phyloP scores from a whole-genome alignment of 2,797 vertebrate species.

The Hylomyscus alleni region DNA sequence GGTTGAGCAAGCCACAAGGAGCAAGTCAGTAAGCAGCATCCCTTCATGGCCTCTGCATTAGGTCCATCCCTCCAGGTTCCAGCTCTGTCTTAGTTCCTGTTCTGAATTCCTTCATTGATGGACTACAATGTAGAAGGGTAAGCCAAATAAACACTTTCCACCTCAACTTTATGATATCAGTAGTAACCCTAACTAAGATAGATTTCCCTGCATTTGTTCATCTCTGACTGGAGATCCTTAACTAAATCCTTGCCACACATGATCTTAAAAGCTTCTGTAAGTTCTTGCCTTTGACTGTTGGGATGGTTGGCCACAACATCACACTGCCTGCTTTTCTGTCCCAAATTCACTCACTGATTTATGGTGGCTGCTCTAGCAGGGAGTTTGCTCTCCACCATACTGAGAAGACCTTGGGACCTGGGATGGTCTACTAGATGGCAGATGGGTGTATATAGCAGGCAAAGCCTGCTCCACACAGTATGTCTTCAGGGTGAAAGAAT shows the following conservation, averaged over 20 bases:
- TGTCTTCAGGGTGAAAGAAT: conserved; percentile 83
- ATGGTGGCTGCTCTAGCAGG: conserved; percentile 73
- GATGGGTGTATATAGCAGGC: conserved; percentile 87
- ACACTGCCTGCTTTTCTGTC: not conserved
- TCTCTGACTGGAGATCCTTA: conserved; percentile 91
- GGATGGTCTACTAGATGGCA: conserved; percentile 83
- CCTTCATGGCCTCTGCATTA: not conserved
- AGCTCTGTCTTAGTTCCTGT: not conserved
- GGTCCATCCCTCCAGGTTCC: not conserved
- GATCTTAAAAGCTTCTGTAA: not conserved
- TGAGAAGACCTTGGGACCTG: conserved; percentile 86
- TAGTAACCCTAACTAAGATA: not conserved
- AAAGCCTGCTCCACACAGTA: conserved; percentile 83
- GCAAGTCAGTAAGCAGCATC: not conserved
- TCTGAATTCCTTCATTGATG: not conserved
- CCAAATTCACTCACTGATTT: not conserved
- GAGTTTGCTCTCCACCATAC: conserved; percentile 85
- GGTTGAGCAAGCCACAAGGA: not conserved
- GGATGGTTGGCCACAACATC: not conserved
- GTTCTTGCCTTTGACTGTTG: not conserved
- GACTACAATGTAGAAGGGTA: not conserved
- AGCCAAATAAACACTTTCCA: not conserved
- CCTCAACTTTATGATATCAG: not conserved
- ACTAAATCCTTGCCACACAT: conserved; percentile 89
- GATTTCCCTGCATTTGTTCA: conserved; percentile 90